Base-by-base conservation (phyloP, 2,888 invertebrate genomes). In the Papilio elwesi region DNA sequence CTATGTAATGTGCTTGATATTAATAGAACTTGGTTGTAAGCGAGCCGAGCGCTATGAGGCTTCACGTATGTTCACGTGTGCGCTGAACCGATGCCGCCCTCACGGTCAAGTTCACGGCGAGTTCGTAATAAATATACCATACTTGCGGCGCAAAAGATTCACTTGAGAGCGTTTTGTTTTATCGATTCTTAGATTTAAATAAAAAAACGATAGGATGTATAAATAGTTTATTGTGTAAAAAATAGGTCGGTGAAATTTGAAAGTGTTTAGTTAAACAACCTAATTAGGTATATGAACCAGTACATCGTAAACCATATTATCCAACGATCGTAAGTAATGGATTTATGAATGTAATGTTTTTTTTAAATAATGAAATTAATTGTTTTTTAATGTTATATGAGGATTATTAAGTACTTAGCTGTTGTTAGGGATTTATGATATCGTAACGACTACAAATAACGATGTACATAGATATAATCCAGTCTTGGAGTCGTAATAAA, bases 31-130 rank as follows among this genome's bases (percentile, higher is more conserved):
- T 79, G 76, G 74, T 71, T 70, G 75, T 77, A 71, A 71, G 74
- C 72, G 68, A 55, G 71, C 62, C 73, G 75, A 62, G 65, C 68
- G 74, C 84, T 87, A 83, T 84, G 83, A 84, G 92, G 91, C 89
- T 92, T 92, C 91, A 76, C 75, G 78, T 76, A 78, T 81, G 81
- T 76, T 74, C 77, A 80, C 85, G 84, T 83, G 85, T 82, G 84
- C 74, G 78, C 75, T 78, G 77, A 76, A 81, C 80, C 85, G 83
- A 79, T 81, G 84, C 80, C 82, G 78, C 78, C 79, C 82, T 86
- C 90, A 90, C 84, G 90, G 91, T 88, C 92, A 91, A 84, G 91
- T 86, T 87, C 90, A 89, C 78, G 86, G 85, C 79, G 74, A 75
- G 76, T 70, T 82, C 81, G 79, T 81, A 82, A 81, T 80, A 78